Base-by-base conservation (phyloP, 1,140 invertebrate species). In the Agrilus planipennis region DNA sequence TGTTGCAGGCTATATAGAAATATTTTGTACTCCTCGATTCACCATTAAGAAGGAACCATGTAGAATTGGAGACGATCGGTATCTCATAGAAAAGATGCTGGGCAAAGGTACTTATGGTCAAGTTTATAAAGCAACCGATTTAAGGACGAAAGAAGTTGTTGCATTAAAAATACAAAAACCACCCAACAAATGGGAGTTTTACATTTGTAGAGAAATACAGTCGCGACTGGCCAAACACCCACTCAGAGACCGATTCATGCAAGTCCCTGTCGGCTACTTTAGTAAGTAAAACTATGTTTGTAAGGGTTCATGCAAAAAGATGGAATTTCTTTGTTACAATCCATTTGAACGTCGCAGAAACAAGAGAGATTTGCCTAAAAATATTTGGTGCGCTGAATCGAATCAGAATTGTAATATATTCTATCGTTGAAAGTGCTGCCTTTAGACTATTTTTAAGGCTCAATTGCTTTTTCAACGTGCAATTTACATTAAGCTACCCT, bases 141-240 rank as follows among this genome's bases (percentile, higher is more conserved):
- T 67, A 10, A 66, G 70, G 46, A 75, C 65, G 7, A 71, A 73
- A 47, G 71, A 70, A 44, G 67, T 68, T 2, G 75, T 81, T 35
- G 81, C 80, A 5, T 61, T 82, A 10, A 85, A 85, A 60, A 78
- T 79, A 52, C 81, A 86, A 61, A 81, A 78, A 47, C 81, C 82
- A 2, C 71, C 77, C 21, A 81, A 82, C 56, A 73, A 75, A 41
- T 87, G 83, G 83, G 84, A 87, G 60, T 84, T 74, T 58, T 86
- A 86, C 53, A 82, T 87, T 46, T 77, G 75, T 45, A 70, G 79
- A 51, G 83, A 87, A 64, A 73, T 87, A 46, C 77, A 80, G 52
- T 60, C 69, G 22, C 73, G 83, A 39, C 63, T 87, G 41, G 47
- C 38, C 16, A 72, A 71, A 31, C 74, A 78, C 63, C 73, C 76